Evolutionary conservation across 30 jellyfish, hydroid and myxozoan genomes (phyloP), one percentile per base, ranked within the genome.

Genomic region (Aurelia coerulea): DNA sequence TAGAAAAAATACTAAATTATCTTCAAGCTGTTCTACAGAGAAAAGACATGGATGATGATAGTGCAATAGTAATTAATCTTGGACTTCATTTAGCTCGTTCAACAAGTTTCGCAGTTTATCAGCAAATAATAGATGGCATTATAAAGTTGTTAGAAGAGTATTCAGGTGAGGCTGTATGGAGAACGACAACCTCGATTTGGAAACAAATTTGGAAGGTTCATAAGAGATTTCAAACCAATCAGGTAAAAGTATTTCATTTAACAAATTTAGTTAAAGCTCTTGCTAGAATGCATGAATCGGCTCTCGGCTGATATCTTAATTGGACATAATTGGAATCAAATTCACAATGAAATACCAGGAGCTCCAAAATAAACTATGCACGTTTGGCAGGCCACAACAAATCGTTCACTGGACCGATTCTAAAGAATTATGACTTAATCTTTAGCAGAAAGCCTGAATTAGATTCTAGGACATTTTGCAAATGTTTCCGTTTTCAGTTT

Each of bases 41-140:
- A 54, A 18, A 54, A 6, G 88, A 93, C 41, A 74, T 76, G 83
- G 65, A 79, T 39, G 73, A 82, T 35, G 90, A 81, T 18, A 88
- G 97, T 64, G 98, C 90, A n/a, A 51, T 83, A 77, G 67, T 93
- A 4, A 51, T 93, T n/a, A 93, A 93, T 65, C 75, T 53, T 49
- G 98, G 98, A 17, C 87, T 93, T 23, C 98, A 93, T 82, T 76
- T 87, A n/a, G 94, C 84, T 23, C 93, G 98, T 19, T 53, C 98
- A 35, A 78, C 98, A 8, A 88, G 97, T 29, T 93, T 93, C 78
- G 96, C 78, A 17, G 74, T 67, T 16, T 93, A 85, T 60, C 62
- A 81, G 75, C 79, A 73, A 71, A 73, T 93, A 35, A 88, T 93
- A 23, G 46, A 72, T 5, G 84, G 84, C 32, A 65, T 71, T 12